phyloP scores from a whole-genome alignment of 2,888 invertebrate species.

The Lapara coniferarum region DNA sequence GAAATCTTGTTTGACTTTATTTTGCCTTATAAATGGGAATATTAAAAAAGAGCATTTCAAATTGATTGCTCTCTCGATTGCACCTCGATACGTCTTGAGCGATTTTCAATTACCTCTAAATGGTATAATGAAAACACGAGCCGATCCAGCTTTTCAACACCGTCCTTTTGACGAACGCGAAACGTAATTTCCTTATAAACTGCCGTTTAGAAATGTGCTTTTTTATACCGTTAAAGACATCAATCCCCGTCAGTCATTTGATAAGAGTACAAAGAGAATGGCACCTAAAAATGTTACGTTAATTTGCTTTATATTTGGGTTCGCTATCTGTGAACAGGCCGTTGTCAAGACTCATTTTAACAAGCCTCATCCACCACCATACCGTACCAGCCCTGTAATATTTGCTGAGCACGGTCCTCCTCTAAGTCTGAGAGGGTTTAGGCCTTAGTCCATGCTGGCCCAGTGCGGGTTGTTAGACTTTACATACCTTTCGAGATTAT shows the following conservation, averaged over 20 bases:
- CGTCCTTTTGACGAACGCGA: constrained; percentile 27
- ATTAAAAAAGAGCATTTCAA: no score
- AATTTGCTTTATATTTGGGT: background rate
- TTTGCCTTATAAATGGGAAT: no score
- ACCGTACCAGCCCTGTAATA: no score
- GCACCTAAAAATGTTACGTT: background rate
- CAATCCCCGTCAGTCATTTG: constrained; percentile 14
- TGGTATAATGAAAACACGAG: constrained; percentile 13
- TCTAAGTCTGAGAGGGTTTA: no score
- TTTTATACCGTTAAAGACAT: constrained; percentile 13
- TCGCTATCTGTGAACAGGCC: no score
- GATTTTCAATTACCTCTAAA: constrained; percentile 10
- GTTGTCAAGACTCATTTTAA: no score
- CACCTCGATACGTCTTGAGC: background rate
- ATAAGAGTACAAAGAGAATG: constrained; percentile 9
- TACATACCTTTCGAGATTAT: no score
- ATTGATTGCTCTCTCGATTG: constrained; percentile 9
- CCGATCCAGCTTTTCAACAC: constrained; percentile 24
- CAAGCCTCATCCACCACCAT: no score
- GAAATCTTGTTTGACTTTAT: no score
- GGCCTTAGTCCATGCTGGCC: no score
- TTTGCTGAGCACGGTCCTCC: no score
- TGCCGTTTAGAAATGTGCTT: constrained; percentile 17
- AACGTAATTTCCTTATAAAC: constrained; percentile 32
- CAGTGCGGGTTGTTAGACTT: no score